Conservation (phyloP, 2,113 vertebrate species). For the Microtus montanus region DNA sequence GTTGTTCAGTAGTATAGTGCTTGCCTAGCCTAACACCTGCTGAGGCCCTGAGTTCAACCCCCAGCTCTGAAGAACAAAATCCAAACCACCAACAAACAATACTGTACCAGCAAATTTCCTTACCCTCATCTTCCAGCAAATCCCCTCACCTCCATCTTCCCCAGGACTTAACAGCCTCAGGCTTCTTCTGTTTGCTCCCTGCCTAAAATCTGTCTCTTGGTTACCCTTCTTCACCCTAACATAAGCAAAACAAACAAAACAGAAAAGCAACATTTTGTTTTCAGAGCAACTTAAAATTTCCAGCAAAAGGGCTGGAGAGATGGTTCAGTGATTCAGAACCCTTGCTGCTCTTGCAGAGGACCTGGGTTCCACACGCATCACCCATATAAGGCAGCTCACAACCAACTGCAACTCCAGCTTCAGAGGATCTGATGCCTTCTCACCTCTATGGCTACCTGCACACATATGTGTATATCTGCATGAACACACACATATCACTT, state of each 20-base stretch:
- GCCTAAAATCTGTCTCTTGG: not conserved
- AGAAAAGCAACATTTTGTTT: not conserved
- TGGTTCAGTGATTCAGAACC: not conserved
- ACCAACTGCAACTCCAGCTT: not conserved
- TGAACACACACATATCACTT: not conserved
- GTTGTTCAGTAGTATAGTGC: not conserved
- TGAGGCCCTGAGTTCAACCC: not conserved
- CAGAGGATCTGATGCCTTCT: not conserved
- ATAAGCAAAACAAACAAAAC: not conserved
- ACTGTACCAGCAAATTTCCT: not conserved
- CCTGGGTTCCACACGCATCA: fast-evolving
- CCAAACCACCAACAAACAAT: not conserved
- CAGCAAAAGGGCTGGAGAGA: not conserved
- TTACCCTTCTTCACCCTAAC: not conserved
- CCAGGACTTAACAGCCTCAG: not conserved
- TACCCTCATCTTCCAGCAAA: not conserved
- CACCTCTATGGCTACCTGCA: not conserved
- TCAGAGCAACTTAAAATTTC: not conserved
- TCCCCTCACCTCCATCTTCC: not conserved
- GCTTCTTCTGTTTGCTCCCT: not conserved
- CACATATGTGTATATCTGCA: not conserved
- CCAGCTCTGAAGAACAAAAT: not conserved
- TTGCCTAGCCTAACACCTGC: not conserved
- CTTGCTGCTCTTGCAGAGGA: not conserved
- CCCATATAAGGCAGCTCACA: not conserved